Evolutionary conservation across 2,797 vertebrate genomes (phyloP), one percentile per base, ranked within the genome.

Genomic region (Betta splendens): DNA sequence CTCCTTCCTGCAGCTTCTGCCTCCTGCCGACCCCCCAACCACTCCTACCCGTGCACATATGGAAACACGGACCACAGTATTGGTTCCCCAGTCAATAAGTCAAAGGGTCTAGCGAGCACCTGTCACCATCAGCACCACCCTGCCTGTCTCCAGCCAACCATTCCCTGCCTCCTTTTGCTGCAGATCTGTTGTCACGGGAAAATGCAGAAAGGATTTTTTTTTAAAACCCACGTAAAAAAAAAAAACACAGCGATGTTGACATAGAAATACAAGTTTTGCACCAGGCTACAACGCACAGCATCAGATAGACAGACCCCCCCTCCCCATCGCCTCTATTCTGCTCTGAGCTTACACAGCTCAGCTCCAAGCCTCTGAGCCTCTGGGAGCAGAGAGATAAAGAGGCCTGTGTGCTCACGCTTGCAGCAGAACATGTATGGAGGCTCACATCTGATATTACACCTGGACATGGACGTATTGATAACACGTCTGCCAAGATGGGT

Each of bases 361-460:
- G 54, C n/a, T n/a, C n/a, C n/a, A n/a, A n/a, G n/a, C 44, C 77
- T 63, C 46, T 1, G 43, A 4, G 40, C 31, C 58, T 69, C n/a
- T 11, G 21, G 39, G 48, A 68, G 51, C 50, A 43, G 29, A 1
- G 4, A 75, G 70, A 86, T 84, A 86, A 87, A 81, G 78, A 52
- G 48, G 50, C 31, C 37, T 69, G 67, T 64, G 69, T 63, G 77
- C 69, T 68, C 59, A 51, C 39, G 36, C 63, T 16, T 46, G 63
- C 57, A 68, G 50, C 29, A 69, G 59, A 64, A 49, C 52, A 22
- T 49, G 60, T 63, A 66, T 40, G 54, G 28, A 55, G 44, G 71
- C 66, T 51, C 43, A 33, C 32, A 40, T 18, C 39, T 22, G 71
- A 61, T 42, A 69, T 57, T 35, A 33, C 22, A 85, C 16, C 77